Conservation (phyloP, 2,888 invertebrate genomes). For the Biston betularia region DNA sequence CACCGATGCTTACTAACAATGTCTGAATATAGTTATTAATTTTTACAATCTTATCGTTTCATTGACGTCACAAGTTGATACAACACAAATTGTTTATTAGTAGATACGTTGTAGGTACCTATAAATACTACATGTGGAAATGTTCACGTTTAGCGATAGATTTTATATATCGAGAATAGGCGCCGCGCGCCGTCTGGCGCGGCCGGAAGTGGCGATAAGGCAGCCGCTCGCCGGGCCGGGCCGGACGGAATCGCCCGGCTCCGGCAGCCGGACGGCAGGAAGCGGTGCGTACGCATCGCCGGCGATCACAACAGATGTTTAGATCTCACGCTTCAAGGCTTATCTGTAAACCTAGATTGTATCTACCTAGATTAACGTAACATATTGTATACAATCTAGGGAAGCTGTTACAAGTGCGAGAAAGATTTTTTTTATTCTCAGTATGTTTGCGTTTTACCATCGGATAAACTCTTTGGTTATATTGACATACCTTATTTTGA, state of each 20-base stretch:
- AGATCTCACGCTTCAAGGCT: conserved; percentile 10
- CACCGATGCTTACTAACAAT: conserved; percentile 80
- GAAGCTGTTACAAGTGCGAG: not conserved
- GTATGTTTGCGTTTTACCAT: no score
- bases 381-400: not conserved
- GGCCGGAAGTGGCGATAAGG: conserved; percentile 20
- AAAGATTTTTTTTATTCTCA: not conserved
- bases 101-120: not conserved
- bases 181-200: conserved; percentile 26
- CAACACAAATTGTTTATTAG: not conserved
- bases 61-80: no score
- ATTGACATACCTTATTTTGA: no score
- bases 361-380: no score
- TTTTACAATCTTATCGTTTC: not conserved
- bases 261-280: conserved; percentile 27
- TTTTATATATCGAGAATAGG: conserved; percentile 9
- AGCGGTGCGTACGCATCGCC: conserved; percentile 28
- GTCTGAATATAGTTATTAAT: not conserved
- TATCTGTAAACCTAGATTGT: no score
- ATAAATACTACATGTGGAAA: no score
- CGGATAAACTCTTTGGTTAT: no score
- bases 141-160: conserved; percentile 4
- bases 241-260: conserved; percentile 12
- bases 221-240: not conserved
- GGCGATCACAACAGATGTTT: conserved; percentile 22